phyloP scores from a whole-genome alignment of 92 coral and sea anemone species.

The Umimayanthus chanpuru region DNA sequence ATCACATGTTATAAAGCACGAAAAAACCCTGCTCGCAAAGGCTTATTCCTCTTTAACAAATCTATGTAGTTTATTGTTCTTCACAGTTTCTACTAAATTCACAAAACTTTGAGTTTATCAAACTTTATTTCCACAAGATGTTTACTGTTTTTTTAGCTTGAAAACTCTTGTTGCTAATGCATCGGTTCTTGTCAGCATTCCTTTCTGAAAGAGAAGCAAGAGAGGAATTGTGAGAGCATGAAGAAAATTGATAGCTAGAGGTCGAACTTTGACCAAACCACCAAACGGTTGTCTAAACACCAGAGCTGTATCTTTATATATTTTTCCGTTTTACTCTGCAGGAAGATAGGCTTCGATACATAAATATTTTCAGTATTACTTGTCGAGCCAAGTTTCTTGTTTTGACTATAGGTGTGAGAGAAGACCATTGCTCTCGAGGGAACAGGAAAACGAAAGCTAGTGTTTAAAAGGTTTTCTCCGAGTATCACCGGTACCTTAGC shows the following conservation, averaged over 20 bases:
- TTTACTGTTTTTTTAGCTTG: not conserved
- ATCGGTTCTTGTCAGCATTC: not conserved
- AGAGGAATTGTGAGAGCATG: not conserved
- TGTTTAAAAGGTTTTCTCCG: not conserved
- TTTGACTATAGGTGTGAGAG: not conserved
- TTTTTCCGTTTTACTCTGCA: not conserved
- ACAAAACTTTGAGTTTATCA: not conserved
- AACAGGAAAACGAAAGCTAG: not conserved
- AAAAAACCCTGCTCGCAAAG: not conserved
- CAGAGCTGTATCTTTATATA: not conserved
- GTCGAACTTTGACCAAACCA: not conserved
- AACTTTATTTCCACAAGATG: not conserved
- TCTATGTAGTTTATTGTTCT: not conserved
- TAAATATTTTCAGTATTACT: not conserved
- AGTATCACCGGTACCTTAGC: conserved; percentile 9
- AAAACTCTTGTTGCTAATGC: not conserved
- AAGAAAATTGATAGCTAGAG: not conserved
- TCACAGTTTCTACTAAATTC: not conserved
- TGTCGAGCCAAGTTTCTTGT: not conserved
- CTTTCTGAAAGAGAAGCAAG: conserved; percentile 17
- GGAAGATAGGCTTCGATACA: not conserved
- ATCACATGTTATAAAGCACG: not conserved
- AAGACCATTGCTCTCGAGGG: not conserved
- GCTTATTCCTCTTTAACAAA: not conserved
- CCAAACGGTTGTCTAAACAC: not conserved